Evolutionary conservation across 2,797 vertebrate species (phyloP).

Genomic region (Botia almorhae): DNA sequence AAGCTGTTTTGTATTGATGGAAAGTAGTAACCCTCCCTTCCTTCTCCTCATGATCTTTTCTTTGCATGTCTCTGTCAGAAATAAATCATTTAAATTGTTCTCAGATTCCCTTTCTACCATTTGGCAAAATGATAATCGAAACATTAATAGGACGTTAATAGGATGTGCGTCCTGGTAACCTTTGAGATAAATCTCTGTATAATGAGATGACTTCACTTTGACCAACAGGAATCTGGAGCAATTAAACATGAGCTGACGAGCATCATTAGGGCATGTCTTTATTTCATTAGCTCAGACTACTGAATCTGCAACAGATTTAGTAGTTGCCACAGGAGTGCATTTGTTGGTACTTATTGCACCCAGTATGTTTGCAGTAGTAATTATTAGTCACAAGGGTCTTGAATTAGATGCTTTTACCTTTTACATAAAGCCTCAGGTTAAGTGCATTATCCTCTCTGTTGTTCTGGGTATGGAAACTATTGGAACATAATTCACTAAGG

Average conservation of each 20-base stretch:
- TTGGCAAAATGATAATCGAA: conserved; percentile 77
- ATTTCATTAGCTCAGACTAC: conserved; percentile 62
- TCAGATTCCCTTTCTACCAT: conserved; percentile 68
- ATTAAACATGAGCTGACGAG: conserved; percentile 70
- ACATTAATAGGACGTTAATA: conserved; percentile 79
- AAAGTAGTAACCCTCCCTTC: conserved; percentile 59
- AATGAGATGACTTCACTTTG: conserved; percentile 70
- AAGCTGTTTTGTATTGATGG: conserved; percentile 72
- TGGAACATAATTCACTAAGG: conserved; percentile 64
- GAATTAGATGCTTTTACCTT: conserved; percentile 65
- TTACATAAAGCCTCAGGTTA: conserved; percentile 60
- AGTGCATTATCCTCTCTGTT: conserved; percentile 61
- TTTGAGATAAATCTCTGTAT: conserved; percentile 78
- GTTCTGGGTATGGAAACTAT: conserved; percentile 65
- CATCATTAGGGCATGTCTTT: conserved; percentile 62
- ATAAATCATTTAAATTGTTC: conserved; percentile 81
- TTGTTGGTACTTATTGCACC: conserved; percentile 27
- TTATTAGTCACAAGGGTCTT: conserved; percentile 59
- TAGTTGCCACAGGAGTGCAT: conserved; percentile 20
- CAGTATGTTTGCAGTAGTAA: conserved; percentile 63
- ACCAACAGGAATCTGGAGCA: conserved; percentile 70
- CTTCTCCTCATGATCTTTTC: conserved; percentile 30
- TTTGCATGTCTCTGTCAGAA: conserved; percentile 65
- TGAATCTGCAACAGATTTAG: conserved; percentile 34
- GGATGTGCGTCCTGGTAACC: conserved; percentile 76